Evolutionary conservation across 2,797 vertebrate genomes (phyloP), one percentile per base, ranked within the genome.

Genomic region (Poeciliopsis presidionis): DNA sequence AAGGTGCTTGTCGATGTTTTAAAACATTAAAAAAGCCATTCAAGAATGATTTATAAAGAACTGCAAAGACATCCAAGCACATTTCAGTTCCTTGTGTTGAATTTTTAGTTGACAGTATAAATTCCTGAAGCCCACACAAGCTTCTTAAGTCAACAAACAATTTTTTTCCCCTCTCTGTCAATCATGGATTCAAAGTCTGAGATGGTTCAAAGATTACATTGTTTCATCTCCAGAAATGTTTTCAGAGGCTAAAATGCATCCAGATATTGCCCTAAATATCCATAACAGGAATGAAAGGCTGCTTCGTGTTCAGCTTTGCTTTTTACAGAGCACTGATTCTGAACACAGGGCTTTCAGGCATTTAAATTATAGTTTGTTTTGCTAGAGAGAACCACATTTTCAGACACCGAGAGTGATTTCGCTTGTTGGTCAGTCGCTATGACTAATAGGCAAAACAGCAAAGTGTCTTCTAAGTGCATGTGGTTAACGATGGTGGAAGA

Each of bases 61-160:
- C 30, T 71, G 36, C 45, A 22, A 75, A 80, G 79, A 14, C 65
- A 75, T 49, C 7, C 39, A 28, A 39, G 39, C 61, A 57, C 5
- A n/a, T 74, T 33, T 72, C 45, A 77, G 51, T 81, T 78, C 55
- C 73, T 77, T 71, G 72, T 79, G 76, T 85, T 53, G 78, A 70
- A 73, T 79, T 72, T 81, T 18, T 70, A 73, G 78, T 36, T 76
- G 76, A 73, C 75, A 76, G 81, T 45, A 77, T 39, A 57, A 87
- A 74, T 53, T 73, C 78, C 71, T 74, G 77, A 74, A 72, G 80
- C 61, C 77, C 79, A 85, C 80, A 84, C 80, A 57, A 57, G n/a
- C 73, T 46, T 78, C 55, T 78, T 77, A 12, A 77, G 74, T 84
- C 78, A 82, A 78, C 73, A 81, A 36, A 73, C 57, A 53, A 12